phyloP scores from a whole-genome alignment of 1,140 invertebrate genomes.

The Propsilocerus akamusi region DNA sequence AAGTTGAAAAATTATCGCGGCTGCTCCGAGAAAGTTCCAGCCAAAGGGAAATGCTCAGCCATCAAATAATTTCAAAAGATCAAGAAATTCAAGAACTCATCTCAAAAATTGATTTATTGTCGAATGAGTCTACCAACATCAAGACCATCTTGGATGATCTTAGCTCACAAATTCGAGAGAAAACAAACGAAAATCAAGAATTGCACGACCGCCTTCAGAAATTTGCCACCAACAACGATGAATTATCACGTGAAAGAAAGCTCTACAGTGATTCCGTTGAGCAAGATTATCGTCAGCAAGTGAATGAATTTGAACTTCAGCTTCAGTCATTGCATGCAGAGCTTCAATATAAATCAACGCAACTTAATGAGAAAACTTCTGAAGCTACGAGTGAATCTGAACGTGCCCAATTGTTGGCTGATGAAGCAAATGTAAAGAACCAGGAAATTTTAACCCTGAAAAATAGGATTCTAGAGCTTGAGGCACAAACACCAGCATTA shows the following conservation, averaged over 20 bases:
- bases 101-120: slow-evolving; percentile 5
- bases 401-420: slow-evolving; percentile 8
- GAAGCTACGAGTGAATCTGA: not conserved
- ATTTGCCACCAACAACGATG: slow-evolving; percentile 13
- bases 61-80: not conserved
- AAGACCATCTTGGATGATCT: slow-evolving; percentile 7
- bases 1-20: not conserved
- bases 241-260: not conserved
- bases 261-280: not conserved
- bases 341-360: not conserved
- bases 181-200: slow-evolving; percentile 10
- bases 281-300: not conserved
- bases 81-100: slow-evolving; percentile 9
- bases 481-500: slow-evolving; percentile 11
- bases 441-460: slow-evolving; percentile 18
- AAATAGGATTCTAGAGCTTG: slow-evolving; percentile 14
- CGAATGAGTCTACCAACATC: slow-evolving; percentile 6
- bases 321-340: not conserved
- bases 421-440: slow-evolving; percentile 23
- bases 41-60: not conserved
- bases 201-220: slow-evolving; percentile 7
- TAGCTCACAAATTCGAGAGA: slow-evolving; percentile 3
- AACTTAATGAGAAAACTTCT: not conserved
- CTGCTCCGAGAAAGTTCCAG: not conserved
- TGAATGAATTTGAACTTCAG: not conserved